These are phyloP conservation scores for Aurelia sp. DNA, from an alignment of 30 jellyfish, hydroid and myxozoan species.

Conservation along the genomic window DNA sequence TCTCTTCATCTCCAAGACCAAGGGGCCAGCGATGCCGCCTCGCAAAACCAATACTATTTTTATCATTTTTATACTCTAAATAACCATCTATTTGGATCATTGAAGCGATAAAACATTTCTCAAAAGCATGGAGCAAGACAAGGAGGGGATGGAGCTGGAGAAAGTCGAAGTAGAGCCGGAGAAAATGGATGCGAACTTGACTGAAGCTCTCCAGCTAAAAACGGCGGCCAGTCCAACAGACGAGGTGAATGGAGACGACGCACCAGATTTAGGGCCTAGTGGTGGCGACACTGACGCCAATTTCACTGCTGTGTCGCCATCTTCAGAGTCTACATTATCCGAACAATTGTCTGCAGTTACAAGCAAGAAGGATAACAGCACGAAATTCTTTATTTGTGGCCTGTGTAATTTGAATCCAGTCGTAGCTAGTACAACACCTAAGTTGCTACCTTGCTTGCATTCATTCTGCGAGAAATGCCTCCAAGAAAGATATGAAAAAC, in stretches of 20 bases:
- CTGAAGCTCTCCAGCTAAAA: slow-evolving; percentile 21
- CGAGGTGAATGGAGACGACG: slow-evolving; percentile 58
- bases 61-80: too few species aligned
- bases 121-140: not conserved
- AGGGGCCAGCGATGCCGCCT: too few species aligned
- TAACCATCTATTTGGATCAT: not conserved
- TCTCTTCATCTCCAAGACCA: too few species aligned
- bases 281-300: slow-evolving; percentile 24
- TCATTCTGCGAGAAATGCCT: slow-evolving; percentile 96
- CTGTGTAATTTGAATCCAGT: slow-evolving; percentile 88
- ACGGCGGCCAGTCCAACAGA: not conserved
- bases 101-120: slow-evolving; percentile 8
- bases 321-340: slow-evolving; percentile 35
- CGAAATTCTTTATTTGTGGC: slow-evolving; percentile 84
- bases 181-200: slow-evolving; percentile 36
- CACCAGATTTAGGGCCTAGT: not conserved
- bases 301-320: not conserved
- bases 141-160: slow-evolving; percentile 25
- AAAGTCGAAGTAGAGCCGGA: not conserved
- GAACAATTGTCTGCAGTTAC: slow-evolving; percentile 58
- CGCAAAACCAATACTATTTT: too few species aligned
- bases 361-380: slow-evolving; percentile 32
- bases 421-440: slow-evolving; percentile 77
- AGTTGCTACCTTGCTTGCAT: slow-evolving; percentile 94
- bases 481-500: slow-evolving; percentile 80